Conservation (phyloP, 2,888 invertebrate species). For the Hydraecia micacea region DNA sequence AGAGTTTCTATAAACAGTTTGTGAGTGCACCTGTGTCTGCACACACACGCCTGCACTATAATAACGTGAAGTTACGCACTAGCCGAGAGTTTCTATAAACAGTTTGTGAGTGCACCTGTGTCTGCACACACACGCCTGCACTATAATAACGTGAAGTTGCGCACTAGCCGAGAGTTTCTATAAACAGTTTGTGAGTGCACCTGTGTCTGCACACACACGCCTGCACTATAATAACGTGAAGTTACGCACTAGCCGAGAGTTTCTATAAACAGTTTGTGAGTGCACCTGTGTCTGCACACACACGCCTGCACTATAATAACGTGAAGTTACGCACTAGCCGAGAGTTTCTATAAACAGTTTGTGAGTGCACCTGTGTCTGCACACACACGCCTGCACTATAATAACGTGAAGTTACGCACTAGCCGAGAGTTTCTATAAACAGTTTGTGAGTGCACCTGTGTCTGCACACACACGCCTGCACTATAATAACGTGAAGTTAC, state of each 20-base stretch:
- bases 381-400: too few species aligned
- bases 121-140: too few species aligned
- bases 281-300: too few species aligned
- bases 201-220: too few species aligned
- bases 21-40: too few species aligned
- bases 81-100: constrained; percentile 3
- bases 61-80: constrained; percentile 1
- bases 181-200: not conserved
- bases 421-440: constrained; percentile 3
- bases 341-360: not conserved
- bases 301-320: not conserved
- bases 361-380: too few species aligned
- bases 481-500: constrained; percentile 6
- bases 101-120: not conserved
- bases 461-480: too few species aligned
- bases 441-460: not conserved
- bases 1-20: not conserved
- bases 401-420: constrained; percentile 1
- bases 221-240: not conserved
- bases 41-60: too few species aligned
- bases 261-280: not conserved
- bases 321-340: constrained; percentile 1
- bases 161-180: not conserved
- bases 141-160: constrained; percentile 5
- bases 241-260: constrained; percentile 1